Evolutionary conservation across 2,888 invertebrate genomes (phyloP).

Genomic region (Blastobasis lacticolella): DNA sequence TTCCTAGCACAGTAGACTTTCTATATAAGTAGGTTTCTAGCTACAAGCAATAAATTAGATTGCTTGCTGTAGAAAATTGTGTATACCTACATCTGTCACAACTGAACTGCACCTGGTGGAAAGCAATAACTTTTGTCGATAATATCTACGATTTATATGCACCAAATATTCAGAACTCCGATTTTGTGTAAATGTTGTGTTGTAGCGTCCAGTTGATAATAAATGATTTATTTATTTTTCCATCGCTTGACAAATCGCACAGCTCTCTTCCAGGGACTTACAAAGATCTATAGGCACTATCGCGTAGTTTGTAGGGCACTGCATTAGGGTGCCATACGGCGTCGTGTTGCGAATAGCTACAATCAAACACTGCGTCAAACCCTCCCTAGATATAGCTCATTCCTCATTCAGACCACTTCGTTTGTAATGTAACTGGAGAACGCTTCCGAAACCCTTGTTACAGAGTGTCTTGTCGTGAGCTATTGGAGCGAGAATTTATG

Average conservation of each 20-base stretch:
- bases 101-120: not conserved
- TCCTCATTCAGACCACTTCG: constrained; percentile 25
- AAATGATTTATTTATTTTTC: not conserved
- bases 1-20: too few species aligned
- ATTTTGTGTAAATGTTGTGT: not conserved
- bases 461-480: too few species aligned
- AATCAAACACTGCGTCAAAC: too few species aligned
- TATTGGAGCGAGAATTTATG: too few species aligned
- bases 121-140: not conserved
- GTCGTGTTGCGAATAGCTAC: constrained; percentile 14
- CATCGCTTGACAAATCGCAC: not conserved
- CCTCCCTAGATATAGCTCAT: constrained; percentile 30
- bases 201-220: too few species aligned
- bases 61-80: too few species aligned
- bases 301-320: constrained; percentile 9
- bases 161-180: not conserved
- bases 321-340: constrained; percentile 14
- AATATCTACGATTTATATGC: not conserved
- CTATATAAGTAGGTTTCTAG: too few species aligned
- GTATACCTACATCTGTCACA: too few species aligned
- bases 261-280: not conserved
- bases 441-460: too few species aligned
- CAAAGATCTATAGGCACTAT: not conserved
- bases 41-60: too few species aligned
- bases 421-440: constrained; percentile 7